These are phyloP conservation scores for Pygoscelis adeliae DNA, from an alignment of 2,113 vertebrate genomes.

Conservation along the genomic window DNA sequence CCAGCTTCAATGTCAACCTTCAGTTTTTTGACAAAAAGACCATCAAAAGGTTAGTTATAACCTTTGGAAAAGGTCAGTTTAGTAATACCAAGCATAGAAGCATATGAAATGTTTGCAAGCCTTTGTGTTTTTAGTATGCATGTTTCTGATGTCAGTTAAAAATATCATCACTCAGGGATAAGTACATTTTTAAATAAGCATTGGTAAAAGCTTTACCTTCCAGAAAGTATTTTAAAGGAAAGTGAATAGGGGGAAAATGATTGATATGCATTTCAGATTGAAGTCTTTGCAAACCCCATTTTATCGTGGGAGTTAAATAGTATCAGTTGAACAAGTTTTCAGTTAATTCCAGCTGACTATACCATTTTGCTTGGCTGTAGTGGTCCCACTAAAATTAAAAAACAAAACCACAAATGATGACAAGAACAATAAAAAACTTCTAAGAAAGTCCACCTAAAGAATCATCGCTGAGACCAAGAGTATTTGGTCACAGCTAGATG, in stretches of 20 bases:
- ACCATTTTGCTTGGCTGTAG: background rate
- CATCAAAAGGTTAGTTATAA: conserved; percentile 15
- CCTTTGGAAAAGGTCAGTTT: conserved; percentile 11
- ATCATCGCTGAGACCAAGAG: background rate
- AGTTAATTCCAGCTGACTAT: background rate
- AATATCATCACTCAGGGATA: background rate
- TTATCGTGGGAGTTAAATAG: background rate
- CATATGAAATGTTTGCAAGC: background rate
- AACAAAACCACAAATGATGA: background rate
- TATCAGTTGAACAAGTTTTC: background rate
- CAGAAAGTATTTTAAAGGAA: background rate
- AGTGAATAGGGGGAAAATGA: background rate
- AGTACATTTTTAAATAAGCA: background rate
- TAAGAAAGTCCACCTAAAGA: background rate
- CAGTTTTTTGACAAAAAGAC: background rate
- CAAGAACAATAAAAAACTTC: background rate
- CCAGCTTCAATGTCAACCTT: conserved; percentile 20
- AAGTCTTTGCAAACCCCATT: background rate
- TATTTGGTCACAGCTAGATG: background rate
- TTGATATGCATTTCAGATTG: background rate
- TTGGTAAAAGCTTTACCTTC: background rate
- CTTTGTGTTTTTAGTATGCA: background rate
- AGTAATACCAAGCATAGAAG: background rate
- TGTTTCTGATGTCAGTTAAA: background rate
- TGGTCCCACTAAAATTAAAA: background rate